A percentile compares a stretch with the other conserved stretches of the same genome.
phyloP scores from a whole-genome alignment of 2,888 invertebrate genomes.

The Hypolimnas misippus region DNA sequence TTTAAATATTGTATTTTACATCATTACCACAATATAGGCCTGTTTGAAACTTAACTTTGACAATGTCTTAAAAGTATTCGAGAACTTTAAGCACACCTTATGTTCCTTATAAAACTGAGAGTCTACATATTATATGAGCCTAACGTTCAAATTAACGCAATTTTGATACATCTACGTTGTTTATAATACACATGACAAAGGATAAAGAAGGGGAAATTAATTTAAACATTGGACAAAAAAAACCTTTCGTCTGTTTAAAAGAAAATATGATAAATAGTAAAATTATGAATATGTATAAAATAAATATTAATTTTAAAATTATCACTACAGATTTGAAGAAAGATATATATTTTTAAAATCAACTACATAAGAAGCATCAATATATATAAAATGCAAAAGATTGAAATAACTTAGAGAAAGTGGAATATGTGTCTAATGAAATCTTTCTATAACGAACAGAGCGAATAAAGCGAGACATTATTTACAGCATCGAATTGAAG shows the following conservation, averaged over 20 bases:
- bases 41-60: conserved; percentile 48
- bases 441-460: conserved; percentile 12
- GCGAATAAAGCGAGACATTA: conserved; percentile 57
- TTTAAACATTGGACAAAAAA: too few relatives aligned
- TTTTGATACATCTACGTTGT: background rate
- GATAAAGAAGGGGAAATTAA: too few relatives aligned
- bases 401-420: background rate
- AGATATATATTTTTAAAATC: too few relatives aligned
- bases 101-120: background rate
- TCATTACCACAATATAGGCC: conserved; percentile 48
- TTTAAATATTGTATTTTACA: conserved; percentile 18
- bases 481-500: conserved; percentile 61
- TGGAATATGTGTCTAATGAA: background rate
- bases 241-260: too few relatives aligned
- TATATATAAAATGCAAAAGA: background rate
- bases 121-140: background rate
- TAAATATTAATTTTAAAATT: too few relatives aligned
- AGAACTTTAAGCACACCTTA: background rate
- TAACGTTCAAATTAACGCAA: background rate
- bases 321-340: too few relatives aligned
- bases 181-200: background rate
- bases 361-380: background rate
- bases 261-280: background rate
- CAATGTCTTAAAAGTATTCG: conserved; percentile 5
- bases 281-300: background rate